Base-by-base conservation (phyloP, 2,888 invertebrate species). In the Heteropelma amictum region DNA sequence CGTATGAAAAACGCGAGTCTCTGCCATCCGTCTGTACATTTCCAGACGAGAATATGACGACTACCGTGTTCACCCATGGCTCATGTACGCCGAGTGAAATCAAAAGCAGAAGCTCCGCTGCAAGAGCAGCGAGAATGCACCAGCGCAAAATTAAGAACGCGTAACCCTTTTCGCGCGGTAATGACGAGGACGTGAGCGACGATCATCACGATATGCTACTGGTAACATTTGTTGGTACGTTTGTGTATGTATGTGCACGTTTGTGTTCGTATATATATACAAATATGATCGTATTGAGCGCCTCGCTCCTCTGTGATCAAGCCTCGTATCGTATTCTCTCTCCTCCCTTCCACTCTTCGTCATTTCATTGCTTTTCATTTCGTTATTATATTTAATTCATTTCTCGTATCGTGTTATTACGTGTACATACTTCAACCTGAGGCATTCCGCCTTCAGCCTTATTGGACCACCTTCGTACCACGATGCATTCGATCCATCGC, bases 161-260 rank as follows among this genome's bases (percentile, higher is more conserved):
- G 75, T 71, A 68, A 76, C 56, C 71, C 71, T 70, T 58, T 54
- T 56, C 71, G 67, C 38, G 71, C 61, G 63, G 75, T 76, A 76
- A 76, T 76, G 75, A 76, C 71, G 75, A 71, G 71, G 63, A 76
- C 75, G 75, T 76, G 75, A 71, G 71, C 63, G 67, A 72, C 75
- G 71, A 76, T 71, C 58, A 76, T 71, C 61, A 40, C 47, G 49
- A 76, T 63, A 72, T 64, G 75, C 75, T 76, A 76, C 75, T 26
- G 71, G 71, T 68, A 14, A 60, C 56, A 68, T 68, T 45, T 47
- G 58, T 68, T 42, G 51, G n/a, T 58, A 49, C 47, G 23, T 30
- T 21, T 30, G 28, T 49, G 6, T 6, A 17, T n/a, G 40, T 21
- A 23, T 51, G 7, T 19, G 40, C 21, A 21, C n/a, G 38, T 19